Conservation (phyloP, 2,888 invertebrate species). For the Lomographa bimaculata region DNA sequence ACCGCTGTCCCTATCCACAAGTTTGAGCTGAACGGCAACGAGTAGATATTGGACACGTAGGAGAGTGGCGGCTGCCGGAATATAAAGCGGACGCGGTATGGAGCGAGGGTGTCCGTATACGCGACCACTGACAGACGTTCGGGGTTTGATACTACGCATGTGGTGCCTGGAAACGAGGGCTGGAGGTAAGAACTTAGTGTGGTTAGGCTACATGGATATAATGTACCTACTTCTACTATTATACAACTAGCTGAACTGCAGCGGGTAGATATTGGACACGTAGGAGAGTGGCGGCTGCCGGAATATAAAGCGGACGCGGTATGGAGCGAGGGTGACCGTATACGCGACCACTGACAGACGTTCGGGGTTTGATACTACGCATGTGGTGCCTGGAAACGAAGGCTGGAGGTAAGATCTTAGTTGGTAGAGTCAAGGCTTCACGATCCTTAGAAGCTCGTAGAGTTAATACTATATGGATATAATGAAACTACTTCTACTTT, state of each 20-base stretch:
- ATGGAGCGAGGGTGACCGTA: conserved; percentile 71
- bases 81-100: conserved; percentile 76
- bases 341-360: conserved; percentile 66
- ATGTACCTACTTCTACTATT: no score
- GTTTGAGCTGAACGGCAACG: conserved; percentile 82
- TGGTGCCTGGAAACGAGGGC: conserved; percentile 61
- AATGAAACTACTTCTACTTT: no score
- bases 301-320: conserved; percentile 81
- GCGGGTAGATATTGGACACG: conserved; percentile 85
- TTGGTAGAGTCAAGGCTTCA: no score
- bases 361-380: conserved; percentile 41
- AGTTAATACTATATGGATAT: no score
- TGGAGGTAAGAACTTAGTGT: no score
- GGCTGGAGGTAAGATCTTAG: no score
- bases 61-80: conserved; percentile 87
- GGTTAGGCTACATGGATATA: no score
- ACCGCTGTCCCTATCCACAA: conserved; percentile 84
- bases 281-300: conserved; percentile 86
- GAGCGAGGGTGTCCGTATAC: conserved; percentile 73
- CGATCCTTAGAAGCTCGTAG: no score
- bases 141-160: conserved; percentile 43
- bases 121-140: conserved; percentile 61
- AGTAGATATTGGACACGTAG: conserved; percentile 85
- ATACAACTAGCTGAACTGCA: conserved; percentile 86
- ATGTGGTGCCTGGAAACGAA: conserved; percentile 61